phyloP scores from a whole-genome alignment of 2,888 invertebrate genomes.

The Coelogynopora nodosa region DNA sequence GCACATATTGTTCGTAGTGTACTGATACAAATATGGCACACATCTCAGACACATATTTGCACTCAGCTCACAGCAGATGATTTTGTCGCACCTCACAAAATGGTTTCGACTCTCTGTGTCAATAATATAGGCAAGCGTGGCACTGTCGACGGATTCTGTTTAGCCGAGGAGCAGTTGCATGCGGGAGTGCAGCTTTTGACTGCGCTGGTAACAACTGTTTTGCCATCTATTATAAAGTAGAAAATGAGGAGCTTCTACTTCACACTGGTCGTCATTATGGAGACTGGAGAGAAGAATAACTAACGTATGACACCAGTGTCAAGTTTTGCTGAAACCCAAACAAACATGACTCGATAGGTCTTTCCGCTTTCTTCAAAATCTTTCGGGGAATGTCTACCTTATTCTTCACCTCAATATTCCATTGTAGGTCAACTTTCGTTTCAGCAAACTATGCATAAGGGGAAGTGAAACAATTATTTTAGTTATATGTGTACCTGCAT shows the following conservation, averaged over 20 bases:
- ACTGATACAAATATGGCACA: no score
- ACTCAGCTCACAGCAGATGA: background rate
- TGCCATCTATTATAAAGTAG: background rate
- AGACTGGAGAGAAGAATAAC: no score
- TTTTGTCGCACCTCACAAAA: no score
- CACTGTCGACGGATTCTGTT: background rate
- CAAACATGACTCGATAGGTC: background rate
- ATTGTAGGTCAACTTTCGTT: background rate
- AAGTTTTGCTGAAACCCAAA: background rate
- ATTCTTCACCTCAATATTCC: constrained; percentile 9
- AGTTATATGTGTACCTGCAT: constrained; percentile 1
- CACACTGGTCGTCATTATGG: background rate
- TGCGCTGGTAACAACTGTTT: background rate
- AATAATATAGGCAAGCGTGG: background rate
- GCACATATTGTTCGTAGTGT: no score
- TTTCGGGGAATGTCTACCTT: background rate
- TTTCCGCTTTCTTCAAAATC: background rate
- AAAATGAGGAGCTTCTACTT: background rate
- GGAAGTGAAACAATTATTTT: background rate
- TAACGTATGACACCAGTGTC: no score
- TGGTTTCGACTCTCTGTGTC: background rate
- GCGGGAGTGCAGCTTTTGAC: background rate
- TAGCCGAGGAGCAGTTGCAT: background rate
- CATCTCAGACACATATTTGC: background rate
- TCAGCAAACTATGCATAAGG: background rate